These are phyloP conservation scores for Tetragonisca angustula DNA, from an alignment of 2,888 invertebrate species.

Conservation along the genomic window DNA sequence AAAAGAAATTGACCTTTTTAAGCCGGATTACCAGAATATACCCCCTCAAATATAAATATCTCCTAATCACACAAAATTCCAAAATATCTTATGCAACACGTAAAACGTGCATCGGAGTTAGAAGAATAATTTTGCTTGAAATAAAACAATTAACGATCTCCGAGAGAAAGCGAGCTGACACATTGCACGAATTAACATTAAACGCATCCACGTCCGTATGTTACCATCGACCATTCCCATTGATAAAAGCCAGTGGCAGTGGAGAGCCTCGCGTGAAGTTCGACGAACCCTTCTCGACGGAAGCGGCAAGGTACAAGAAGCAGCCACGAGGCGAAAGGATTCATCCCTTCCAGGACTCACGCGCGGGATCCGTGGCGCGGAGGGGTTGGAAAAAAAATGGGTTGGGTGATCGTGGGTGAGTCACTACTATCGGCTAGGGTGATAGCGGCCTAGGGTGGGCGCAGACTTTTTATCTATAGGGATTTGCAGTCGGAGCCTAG, in stretches of 20 bases:
- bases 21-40: too few species aligned
- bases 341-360: constrained; percentile 65
- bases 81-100: not conserved
- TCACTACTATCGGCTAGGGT: constrained; percentile 79
- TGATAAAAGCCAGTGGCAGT: constrained; percentile 1
- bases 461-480: constrained; percentile 81
- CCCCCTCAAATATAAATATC: not conserved
- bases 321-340: constrained; percentile 74
- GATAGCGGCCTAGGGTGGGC: constrained; percentile 75
- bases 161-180: too few species aligned
- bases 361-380: constrained; percentile 66
- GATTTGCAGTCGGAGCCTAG: constrained; percentile 79
- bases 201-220: too few species aligned
- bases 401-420: constrained; percentile 82
- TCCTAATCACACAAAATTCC: not conserved
- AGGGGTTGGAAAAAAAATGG: constrained; percentile 78
- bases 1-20: too few species aligned
- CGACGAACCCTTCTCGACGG: constrained; percentile 66
- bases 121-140: not conserved
- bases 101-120: not conserved
- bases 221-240: not conserved
- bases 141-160: too few species aligned
- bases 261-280: constrained; percentile 37
- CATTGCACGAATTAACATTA: too few species aligned
- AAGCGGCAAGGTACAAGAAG: constrained; percentile 74